Evolutionary conservation across 2,797 vertebrate genomes (phyloP).

Genomic region (Apogon hyalosoma): DNA sequence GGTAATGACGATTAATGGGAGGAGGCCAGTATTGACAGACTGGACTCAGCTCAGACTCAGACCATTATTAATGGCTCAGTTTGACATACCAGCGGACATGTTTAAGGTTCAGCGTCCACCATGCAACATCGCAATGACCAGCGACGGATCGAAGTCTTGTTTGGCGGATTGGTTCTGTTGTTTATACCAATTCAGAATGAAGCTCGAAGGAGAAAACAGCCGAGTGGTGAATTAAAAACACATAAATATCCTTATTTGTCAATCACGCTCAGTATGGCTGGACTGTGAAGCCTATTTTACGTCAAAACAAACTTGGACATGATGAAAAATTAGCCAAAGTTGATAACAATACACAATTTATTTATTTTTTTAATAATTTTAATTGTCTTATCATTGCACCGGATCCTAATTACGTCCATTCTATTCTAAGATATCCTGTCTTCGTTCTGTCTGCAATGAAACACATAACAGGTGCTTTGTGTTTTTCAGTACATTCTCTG

Average conservation of each 20-base stretch:
- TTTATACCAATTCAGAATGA: constrained; percentile 40
- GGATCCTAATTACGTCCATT: too few species aligned
- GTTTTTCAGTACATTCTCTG: background rate
- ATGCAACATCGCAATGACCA: constrained; percentile 11
- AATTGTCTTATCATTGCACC: too few species aligned
- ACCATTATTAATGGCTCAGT: constrained; percentile 65
- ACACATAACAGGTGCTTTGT: too few species aligned
- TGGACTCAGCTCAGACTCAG: constrained; percentile 38
- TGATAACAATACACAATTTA: too few species aligned
- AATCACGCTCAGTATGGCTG: too few species aligned
- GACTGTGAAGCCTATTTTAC: too few species aligned
- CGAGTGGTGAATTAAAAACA: constrained; percentile 20
- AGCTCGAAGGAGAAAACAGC: constrained; percentile 29
- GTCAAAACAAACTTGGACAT: too few species aligned
- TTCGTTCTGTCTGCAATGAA: too few species aligned
- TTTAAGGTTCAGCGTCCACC: constrained; percentile 20
- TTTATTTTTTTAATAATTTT: too few species aligned
- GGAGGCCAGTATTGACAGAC: constrained; percentile 60
- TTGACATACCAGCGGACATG: constrained; percentile 22
- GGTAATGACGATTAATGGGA: constrained; percentile 81
- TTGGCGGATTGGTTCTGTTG: constrained; percentile 38
- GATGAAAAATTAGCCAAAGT: too few species aligned
- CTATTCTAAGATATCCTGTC: too few species aligned
- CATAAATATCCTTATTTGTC: too few species aligned
- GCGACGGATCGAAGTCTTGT: constrained; percentile 26